Percentiles rank a stretch among this genome's conserved stretches.
phyloP scores from a whole-genome alignment of 2,113 vertebrate species.

The Lepus europaeus region DNA sequence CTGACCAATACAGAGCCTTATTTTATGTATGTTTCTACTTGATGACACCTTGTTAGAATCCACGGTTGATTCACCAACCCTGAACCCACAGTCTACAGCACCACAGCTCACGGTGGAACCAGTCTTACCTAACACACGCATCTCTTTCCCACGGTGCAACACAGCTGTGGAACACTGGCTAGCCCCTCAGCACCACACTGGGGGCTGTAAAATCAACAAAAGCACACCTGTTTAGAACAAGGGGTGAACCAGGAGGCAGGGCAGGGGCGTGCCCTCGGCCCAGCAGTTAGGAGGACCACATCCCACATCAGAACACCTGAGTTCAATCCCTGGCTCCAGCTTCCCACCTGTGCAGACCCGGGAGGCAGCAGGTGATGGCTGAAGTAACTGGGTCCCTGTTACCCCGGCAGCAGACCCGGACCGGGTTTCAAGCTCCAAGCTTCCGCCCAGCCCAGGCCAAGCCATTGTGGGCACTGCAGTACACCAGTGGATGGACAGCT shows the following conservation, averaged over 20 bases:
- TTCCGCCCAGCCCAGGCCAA: no score
- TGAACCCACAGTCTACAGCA: not conserved
- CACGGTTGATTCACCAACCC: not conserved
- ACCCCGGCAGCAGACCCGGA: no score
- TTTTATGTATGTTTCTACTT: slow-evolving; percentile 7
- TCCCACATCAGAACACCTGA: no score
- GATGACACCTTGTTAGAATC: not conserved
- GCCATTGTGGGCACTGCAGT: no score
- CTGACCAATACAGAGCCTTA: not conserved
- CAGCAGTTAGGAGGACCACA: no score
- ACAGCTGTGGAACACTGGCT: not conserved
- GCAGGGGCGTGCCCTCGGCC: no score
- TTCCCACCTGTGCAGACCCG: no score
- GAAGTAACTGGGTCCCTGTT: no score
- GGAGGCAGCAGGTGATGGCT: no score
- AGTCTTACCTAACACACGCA: not conserved
- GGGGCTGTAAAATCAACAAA: not conserved
- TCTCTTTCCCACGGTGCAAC: not conserved
- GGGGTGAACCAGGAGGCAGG: not conserved
- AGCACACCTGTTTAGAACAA: not conserved
- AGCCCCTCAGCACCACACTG: not conserved
- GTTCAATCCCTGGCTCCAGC: no score
- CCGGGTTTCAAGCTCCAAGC: no score
- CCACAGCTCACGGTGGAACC: not conserved
- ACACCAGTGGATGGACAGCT: no score